A percentile compares a stretch with the other conserved stretches of the same genome.
Evolutionary conservation across 2,888 invertebrate genomes (phyloP).

Genomic region (Drosophila emarginata): DNA sequence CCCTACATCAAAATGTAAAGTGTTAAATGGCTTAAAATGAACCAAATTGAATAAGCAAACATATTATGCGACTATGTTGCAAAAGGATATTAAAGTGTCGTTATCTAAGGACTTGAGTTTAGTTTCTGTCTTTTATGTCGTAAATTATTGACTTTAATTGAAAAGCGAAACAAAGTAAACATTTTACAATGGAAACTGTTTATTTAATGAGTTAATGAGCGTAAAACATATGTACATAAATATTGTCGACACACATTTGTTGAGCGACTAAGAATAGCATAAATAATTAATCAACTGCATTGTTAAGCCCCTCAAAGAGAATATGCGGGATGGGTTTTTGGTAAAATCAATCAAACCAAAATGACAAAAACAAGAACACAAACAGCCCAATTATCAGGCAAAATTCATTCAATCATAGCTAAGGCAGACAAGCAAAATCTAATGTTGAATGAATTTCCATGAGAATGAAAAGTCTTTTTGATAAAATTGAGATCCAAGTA

Average conservation of each 20-base stretch:
- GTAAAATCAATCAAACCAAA: not conserved
- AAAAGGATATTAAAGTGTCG: constrained; percentile 9
- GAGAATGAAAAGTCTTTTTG: too few relatives aligned
- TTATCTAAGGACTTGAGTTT: not conserved
- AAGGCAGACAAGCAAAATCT: too few relatives aligned
- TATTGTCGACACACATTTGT: not conserved
- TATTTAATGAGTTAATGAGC: constrained; percentile 36
- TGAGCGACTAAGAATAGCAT: not conserved
- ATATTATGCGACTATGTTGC: not conserved
- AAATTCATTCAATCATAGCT: too few relatives aligned
- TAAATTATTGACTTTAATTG: constrained; percentile 14
- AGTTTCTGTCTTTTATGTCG: not conserved
- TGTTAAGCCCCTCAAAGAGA: constrained; percentile 2
- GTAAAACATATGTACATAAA: not conserved
- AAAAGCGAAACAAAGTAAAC: constrained; percentile 30
- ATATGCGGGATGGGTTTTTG: not conserved
- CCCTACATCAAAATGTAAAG: not conserved
- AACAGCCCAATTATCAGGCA: too few relatives aligned
- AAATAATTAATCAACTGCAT: not conserved
- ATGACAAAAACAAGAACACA: not conserved
- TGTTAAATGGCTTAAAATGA: too few relatives aligned
- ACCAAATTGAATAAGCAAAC: not conserved
- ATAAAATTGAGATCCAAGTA: too few relatives aligned
- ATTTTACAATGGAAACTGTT: constrained; percentile 40
- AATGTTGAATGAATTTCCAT: too few relatives aligned